Evolutionary conservation across 2,888 invertebrate species (phyloP), one percentile per base, ranked within the genome.

Genomic region (Colletes collaris): DNA sequence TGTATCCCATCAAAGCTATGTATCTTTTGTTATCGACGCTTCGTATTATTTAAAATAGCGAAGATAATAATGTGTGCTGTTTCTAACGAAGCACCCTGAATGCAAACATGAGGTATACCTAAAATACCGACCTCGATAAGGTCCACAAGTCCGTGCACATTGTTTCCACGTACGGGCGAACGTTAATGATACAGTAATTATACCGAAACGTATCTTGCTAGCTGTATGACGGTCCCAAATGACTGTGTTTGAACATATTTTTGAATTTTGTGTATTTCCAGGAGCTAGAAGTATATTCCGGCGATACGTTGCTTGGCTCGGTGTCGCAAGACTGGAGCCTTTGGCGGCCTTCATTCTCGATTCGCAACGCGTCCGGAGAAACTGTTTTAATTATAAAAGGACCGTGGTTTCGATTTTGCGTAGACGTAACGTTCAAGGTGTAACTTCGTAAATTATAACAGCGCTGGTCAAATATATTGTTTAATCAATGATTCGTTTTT

Each of bases 381-480:
- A 95, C 95, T 0, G 96, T 98, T 13, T 93, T 98, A 8, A 94
- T 94, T 82, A 97, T 98, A 87, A 96, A 97, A 92, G 98, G 98
- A 0, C 97, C 98, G 0, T 59, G 79, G 5, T 2, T 82, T 2
- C 50, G 97, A 92, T 97, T 97, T 13, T 96, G 97, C 91, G 96
- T 98, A 1, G 64, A 85, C 2, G 81, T 77, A 0, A 96, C 97
- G 90, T 98, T 98, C 90, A 94, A 97, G 93, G 97, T 97, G 85
- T 94, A 93, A 50, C 4, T 19, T 37, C 4, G 11, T 46, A 0
- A 50, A 69, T 58, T 7, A 4, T 63, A 19, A n/a, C 13, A 52
- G 35, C 56, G n/a, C 37, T n/a, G 37, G n/a, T 52, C 3, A 7
- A 11, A 0, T 13, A 52, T n/a, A 27, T 49, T 27, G 40, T 35